These are phyloP conservation scores for Oedothorax gibbosus DNA, from an alignment of 1,140 invertebrate genomes.

Conservation along the genomic window DNA sequence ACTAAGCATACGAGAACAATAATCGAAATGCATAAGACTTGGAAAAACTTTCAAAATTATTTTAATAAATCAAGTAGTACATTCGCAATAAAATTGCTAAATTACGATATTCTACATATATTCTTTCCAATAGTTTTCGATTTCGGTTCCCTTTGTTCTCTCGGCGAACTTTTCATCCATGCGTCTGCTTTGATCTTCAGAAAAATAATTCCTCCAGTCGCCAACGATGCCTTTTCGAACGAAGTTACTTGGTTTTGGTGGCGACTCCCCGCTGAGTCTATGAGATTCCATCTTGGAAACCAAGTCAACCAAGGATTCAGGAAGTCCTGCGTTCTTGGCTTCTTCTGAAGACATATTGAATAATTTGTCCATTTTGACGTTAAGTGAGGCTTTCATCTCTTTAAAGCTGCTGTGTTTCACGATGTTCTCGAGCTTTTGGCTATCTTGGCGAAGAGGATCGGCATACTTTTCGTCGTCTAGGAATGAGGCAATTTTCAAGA, in stretches of 20 bases:
- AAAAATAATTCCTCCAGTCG: conserved; percentile 71
- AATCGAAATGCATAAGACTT: background rate
- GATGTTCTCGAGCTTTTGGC: conserved; percentile 15
- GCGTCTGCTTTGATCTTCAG: conserved; percentile 68
- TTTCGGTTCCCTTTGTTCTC: conserved; percentile 43
- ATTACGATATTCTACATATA: conserved; percentile 15
- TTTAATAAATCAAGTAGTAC: background rate
- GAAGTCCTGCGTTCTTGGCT: background rate
- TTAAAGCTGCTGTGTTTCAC: conserved; percentile 36
- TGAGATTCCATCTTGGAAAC: background rate
- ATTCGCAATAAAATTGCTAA: background rate
- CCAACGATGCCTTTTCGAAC: conserved; percentile 70
- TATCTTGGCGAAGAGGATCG: conserved; percentile 32
- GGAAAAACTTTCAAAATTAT: background rate
- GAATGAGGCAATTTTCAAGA: conserved; percentile 61
- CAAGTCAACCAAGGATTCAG: background rate
- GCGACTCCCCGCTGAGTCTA: background rate
- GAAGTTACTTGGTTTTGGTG: conserved; percentile 63
- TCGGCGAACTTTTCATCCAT: conserved; percentile 62
- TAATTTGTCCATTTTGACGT: background rate
- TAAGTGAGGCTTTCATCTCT: conserved; percentile 20
- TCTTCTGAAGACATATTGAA: conserved; percentile 12
- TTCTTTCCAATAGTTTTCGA: conserved; percentile 30
- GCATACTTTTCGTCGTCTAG: conserved; percentile 39
- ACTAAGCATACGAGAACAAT: background rate